These are phyloP conservation scores for Ypsolopha scabrella DNA, from an alignment of 2,888 invertebrate species.

Conservation along the genomic window DNA sequence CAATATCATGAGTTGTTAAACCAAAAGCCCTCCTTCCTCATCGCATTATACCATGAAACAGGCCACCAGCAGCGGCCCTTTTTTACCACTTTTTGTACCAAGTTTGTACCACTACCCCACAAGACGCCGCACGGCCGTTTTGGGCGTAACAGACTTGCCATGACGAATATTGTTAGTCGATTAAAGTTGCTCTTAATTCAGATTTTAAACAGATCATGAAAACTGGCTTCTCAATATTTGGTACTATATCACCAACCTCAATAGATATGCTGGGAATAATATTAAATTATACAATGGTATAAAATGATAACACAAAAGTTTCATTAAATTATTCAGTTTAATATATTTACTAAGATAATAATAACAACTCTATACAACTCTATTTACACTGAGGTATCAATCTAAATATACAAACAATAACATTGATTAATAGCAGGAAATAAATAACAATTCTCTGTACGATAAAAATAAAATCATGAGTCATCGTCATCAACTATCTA, in stretches of 20 bases:
- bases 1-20: conserved; percentile 60
- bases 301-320: background rate
- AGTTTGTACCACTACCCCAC: conserved; percentile 31
- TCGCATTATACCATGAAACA: conserved; percentile 56
- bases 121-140: conserved; percentile 23
- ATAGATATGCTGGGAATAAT: too few relatives aligned
- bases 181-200: background rate
- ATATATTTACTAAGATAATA: background rate
- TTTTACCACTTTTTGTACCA: conserved; percentile 39
- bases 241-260: too few relatives aligned
- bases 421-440: background rate
- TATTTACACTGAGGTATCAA: conserved; percentile 6
- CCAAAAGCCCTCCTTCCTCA: conserved; percentile 48
- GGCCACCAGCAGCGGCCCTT: conserved; percentile 48
- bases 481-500: too few relatives aligned
- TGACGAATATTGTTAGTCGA: conserved; percentile 3
- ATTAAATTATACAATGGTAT: background rate
- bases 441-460: conserved; percentile 9
- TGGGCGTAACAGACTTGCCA: background rate
- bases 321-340: background rate
- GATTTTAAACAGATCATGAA: background rate
- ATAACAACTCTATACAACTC: conserved; percentile 2
- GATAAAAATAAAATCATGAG: too few relatives aligned
- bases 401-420: conserved; percentile 3
- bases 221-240: too few relatives aligned